Evolutionary conservation across 2,113 vertebrate species (phyloP), one percentile per base, ranked within the genome.

Genomic region (Thunnus maccoyii): DNA sequence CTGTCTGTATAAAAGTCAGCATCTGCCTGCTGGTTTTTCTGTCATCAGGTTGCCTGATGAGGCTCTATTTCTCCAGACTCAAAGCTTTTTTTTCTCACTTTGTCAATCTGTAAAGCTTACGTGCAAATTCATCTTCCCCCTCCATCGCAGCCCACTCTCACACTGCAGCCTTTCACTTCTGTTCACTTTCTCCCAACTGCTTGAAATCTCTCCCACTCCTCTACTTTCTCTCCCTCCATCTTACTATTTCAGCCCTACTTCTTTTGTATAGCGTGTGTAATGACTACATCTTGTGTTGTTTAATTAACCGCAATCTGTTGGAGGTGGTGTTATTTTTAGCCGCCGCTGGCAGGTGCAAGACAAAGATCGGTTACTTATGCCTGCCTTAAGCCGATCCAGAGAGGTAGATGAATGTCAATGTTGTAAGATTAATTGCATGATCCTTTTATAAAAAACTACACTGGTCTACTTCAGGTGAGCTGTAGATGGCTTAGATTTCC

Each of bases 281-380:
- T 20, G 25, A 56, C 61, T 0, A 52, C 1, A 22, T 25, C n/a
- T 14, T 30, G 52, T 63, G 46, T n/a, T 78, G 25, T 57, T 60
- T 85, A 81, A 91, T 83, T 81, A 85, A 76, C 12, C 11, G 2
- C 48, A 30, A 64, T 72, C 64, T 63, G 74, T 30, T 25, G 36
- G 66, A 82, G 55, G 17, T 4, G 5, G 11, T 55, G 25, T 66
- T 73, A 58, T 60, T 73, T 70, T 81, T 54, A 60, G 62, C 54
- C 7, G 11, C 58, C 48, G 30, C 25, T 81, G 65, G 20, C 72
- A 83, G 87, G 22, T 52, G 50, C 18, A 10, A 75, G 72, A 83
- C 72, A 62, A 66, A 78, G 61, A 80, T 17, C 9, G n/a, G 71
- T 57, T 73, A 50, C 71, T 79, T 76, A 57, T 54, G n/a, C 76